Evolutionary conservation across 2,113 vertebrate genomes (phyloP), one percentile per base, ranked within the genome.

Genomic region (Petromus typicus): DNA sequence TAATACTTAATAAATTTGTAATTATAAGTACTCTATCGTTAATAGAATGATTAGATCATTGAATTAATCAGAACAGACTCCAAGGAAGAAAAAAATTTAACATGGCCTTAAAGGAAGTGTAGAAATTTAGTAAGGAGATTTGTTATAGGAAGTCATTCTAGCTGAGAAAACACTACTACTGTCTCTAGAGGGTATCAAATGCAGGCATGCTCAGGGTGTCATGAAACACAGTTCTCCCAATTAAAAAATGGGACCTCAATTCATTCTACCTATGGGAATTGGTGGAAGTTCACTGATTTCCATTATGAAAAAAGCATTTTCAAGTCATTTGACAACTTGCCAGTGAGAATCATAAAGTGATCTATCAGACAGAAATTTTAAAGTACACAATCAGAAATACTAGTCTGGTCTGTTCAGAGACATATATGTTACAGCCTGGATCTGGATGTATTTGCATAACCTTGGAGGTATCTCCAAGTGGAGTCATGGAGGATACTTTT

Each of bases 11-110:
- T 87, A 18, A 75, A 82, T 78, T 61, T 32, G 1, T 85, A 59
- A 30, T 73, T 91, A 81, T 10, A 92, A 79, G 18, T 78, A 48
- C 56, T 83, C 6, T 27, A 63, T 34, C 37, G 67, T 20, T 90
- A 81, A 71, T 71, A 27, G 3, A 16, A 88, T 85, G 32, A 90
- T 85, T 67, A 95, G 27, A 87, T 90, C 45, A 73, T 61, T 88
- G 25, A n/a, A n/a, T n/a, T 93, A 69, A 37, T 5, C 20, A 69
- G 23, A 93, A 90, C 54, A 54, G 13, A n/a, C n/a, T 56, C 7
- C 3, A 90, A 88, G 64, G 40, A 95, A n/a, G 34, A 87, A 25
- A 90, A 32, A 13, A 48, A 84, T 92, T 86, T 67, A 90, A 92
- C 51, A 14, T 80, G n/a, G 40, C 34, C 30, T 96, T 88, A 66